Evolutionary conservation across 2,797 vertebrate genomes (phyloP).

Genomic region (Epinephelus coioides): DNA sequence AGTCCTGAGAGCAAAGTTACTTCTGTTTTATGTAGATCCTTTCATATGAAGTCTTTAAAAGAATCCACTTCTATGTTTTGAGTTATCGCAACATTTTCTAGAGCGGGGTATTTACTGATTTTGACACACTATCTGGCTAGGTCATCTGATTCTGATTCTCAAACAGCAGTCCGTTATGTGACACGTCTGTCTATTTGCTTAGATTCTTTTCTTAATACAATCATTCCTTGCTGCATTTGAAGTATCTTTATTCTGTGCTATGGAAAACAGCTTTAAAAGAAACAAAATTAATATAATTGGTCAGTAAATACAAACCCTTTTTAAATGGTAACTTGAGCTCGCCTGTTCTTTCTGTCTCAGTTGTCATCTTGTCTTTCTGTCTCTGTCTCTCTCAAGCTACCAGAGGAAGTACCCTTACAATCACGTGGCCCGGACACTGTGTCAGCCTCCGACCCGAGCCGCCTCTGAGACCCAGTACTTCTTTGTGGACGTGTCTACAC

Average conservation of each 20-base stretch:
- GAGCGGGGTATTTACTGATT: not conserved
- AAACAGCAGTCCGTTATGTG: not conserved
- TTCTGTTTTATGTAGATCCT: not conserved
- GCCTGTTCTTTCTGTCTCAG: not conserved
- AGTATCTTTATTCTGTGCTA: not conserved
- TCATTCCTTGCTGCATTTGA: not conserved
- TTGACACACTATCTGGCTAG: not conserved
- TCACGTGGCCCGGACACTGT: constrained; percentile 94
- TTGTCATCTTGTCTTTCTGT: not conserved
- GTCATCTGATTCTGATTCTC: not conserved
- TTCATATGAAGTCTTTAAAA: not conserved
- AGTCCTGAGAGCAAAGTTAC: not conserved
- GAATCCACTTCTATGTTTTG: too few relatives aligned
- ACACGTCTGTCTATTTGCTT: not conserved
- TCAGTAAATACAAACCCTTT: not conserved
- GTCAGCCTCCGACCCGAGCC: constrained; percentile 91
- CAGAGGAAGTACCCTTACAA: constrained; percentile 96
- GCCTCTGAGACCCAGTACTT: constrained; percentile 93
- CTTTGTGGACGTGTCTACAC: constrained; percentile 95
- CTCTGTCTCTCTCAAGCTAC: constrained; percentile 82
- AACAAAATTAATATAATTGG: not conserved
- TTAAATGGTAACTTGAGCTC: not conserved
- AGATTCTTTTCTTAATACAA: not conserved
- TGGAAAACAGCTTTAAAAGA: not conserved
- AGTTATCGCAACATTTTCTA: not conserved